These are phyloP conservation scores for Dascillus cervinus DNA, from an alignment of 2,888 invertebrate species.

Conservation along the genomic window DNA sequence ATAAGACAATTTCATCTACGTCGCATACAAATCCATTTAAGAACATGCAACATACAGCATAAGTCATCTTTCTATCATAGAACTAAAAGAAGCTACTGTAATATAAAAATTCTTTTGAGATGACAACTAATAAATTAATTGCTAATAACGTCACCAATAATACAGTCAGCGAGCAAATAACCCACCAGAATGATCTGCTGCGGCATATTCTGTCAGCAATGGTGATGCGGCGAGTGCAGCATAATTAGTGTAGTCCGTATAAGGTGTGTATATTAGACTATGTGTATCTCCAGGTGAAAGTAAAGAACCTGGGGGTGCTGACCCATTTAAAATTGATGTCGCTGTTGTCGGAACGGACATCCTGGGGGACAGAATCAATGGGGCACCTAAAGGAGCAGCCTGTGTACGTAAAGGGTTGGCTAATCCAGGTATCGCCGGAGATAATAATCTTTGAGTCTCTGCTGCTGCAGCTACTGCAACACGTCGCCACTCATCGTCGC, in stretches of 20 bases:
- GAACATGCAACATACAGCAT: no score
- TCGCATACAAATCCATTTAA: no score
- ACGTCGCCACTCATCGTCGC: slow-evolving; percentile 78
- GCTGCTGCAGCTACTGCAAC: slow-evolving; percentile 71
- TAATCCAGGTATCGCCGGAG: slow-evolving; percentile 56
- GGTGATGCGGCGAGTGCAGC: slow-evolving; percentile 76
- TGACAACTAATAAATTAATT: slow-evolving; percentile 14
- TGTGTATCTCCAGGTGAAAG: slow-evolving; percentile 67
- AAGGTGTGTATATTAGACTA: slow-evolving; percentile 81
- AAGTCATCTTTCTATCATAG: no score
- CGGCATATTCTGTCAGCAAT: slow-evolving; percentile 73
- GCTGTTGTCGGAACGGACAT: slow-evolving; percentile 77
- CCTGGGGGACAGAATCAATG: slow-evolving; percentile 84
- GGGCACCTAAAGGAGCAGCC: slow-evolving; percentile 80
- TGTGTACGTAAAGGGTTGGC: slow-evolving; percentile 55
- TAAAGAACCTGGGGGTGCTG: slow-evolving; percentile 56
- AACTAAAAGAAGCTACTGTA: no score
- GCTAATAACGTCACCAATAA: slow-evolving; percentile 17
- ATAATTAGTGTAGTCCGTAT: slow-evolving; percentile 86
- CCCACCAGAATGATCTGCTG: slow-evolving; percentile 94
- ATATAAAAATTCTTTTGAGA: slow-evolving; percentile 9
- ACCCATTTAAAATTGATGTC: slow-evolving; percentile 56
- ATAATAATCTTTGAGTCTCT: slow-evolving; percentile 69
- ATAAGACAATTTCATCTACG: no score
- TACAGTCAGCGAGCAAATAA: slow-evolving; percentile 70